Base-by-base conservation (phyloP, 37 sponge, comb jelly and placozoan genomes). In the Oscarella lobularis region DNA sequence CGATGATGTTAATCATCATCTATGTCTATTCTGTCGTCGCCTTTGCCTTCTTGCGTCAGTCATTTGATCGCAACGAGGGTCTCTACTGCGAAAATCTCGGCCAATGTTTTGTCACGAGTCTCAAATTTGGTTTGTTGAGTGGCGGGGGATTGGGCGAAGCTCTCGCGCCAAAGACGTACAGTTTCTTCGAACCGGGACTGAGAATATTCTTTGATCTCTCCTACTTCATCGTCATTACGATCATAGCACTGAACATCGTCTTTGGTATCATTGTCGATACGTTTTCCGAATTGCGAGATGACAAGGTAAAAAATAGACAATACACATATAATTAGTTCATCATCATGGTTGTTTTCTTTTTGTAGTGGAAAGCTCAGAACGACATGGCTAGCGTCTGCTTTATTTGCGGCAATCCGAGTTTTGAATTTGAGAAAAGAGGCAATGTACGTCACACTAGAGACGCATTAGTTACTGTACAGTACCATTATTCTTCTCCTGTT, bases 261-360 rank as follows among this genome's bases (percentile, higher is more conserved):
- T 92, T 88, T 85, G 93, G 93, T 83, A 88, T 92, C 67, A 92
- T 92, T 66, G 87, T 92, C 33, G 93, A 92, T 39, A 86, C 93
- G 0, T 92, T 92, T 84, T 88, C 89, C 41, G 89, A 88, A 54
- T 81, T 92, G 38, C 78, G 88, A 66, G 84, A 84, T 72, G 88
- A 87, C 38, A 87, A 83, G 78, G 86, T 85, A 39, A 37, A 20
- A 4, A 35, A 30, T 5, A 30, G 6, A 29, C 5, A 34, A 5
- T 29, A 5, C 6, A 20, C 29, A 34, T 5, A 68, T 68, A 4
- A 68, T 5, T 68, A 35, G 31, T 68, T 29, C 20, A 20, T 48
- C 20, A 20, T 48, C 20, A 48, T 48, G 60, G 60, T 27, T 48
- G 9, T 9, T 48, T 48, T 48, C 20, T 9, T 9, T 48, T 48